Evolutionary conservation across 2,888 invertebrate genomes (phyloP).

Genomic region (Tetropium fuscum): DNA sequence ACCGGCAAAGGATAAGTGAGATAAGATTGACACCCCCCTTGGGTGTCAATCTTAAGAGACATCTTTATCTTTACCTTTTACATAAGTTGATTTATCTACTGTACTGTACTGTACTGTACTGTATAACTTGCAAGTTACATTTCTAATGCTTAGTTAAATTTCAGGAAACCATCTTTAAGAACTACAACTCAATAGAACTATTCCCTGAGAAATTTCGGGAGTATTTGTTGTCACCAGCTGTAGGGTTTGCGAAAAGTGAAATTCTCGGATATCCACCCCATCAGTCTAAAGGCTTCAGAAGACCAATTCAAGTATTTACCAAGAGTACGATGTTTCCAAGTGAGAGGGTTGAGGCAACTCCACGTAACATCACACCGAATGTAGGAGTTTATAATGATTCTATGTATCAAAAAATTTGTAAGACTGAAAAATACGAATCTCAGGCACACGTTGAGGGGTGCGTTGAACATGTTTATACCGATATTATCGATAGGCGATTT

Average conservation of each 20-base stretch:
- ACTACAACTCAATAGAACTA: conserved; percentile 87
- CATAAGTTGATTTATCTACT: no score
- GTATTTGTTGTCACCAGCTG: conserved; percentile 88
- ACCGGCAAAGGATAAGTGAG: no score
- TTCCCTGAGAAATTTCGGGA: conserved; percentile 94
- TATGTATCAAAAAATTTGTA: conserved; percentile 38
- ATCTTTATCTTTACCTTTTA: no score
- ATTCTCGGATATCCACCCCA: conserved; percentile 83
- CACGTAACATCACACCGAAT: conserved; percentile 50
- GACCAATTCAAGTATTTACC: conserved; percentile 77
- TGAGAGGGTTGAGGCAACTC: conserved; percentile 60
- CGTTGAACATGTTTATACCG: conserved; percentile 53
- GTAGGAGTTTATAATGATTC: conserved; percentile 42
- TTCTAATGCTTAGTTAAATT: no score
- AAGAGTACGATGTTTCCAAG: conserved; percentile 66
- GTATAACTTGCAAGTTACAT: no score
- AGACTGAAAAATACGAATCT: conserved; percentile 53
- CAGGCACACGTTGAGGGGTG: conserved; percentile 40
- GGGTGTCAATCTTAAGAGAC: no score
- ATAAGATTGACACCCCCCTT: no score
- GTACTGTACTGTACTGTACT: no score
- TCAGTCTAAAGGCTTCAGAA: conserved; percentile 88
- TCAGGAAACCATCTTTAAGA: conserved; percentile 86
- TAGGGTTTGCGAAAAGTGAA: conserved; percentile 93
- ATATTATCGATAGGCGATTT: conserved; percentile 48